Evolutionary conservation across 2,113 vertebrate genomes (phyloP).

Genomic region (Xenotilapia leptura): DNA sequence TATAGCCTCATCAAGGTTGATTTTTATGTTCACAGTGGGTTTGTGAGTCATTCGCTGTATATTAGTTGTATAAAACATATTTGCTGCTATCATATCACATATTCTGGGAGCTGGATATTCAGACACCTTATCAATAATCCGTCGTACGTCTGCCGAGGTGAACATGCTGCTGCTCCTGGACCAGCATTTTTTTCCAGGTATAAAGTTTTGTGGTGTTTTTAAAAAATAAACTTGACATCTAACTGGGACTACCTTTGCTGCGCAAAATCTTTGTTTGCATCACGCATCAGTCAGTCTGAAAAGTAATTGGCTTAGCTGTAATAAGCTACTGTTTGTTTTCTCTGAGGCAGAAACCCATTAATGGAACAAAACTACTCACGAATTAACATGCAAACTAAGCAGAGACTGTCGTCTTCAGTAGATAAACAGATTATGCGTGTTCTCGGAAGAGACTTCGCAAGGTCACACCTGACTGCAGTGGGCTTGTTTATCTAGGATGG

Average conservation of each 20-base stretch:
- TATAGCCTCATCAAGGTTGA: neutral
- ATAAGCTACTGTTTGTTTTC: neutral
- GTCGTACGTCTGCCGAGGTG: rapidly evolving
- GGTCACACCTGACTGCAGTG: neutral
- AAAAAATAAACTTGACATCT: neutral
- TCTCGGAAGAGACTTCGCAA: neutral
- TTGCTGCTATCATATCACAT: neutral
- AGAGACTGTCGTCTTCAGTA: neutral
- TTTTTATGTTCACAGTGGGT: neutral
- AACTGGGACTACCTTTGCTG: neutral
- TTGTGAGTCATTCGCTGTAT: neutral
- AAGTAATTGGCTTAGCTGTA: neutral
- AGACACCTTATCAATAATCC: neutral
- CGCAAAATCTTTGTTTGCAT: neutral
- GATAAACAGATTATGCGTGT: neutral
- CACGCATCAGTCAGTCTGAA: neutral
- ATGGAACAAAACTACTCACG: neutral
- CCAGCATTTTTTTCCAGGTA: neutral
- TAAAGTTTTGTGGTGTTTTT: neutral
- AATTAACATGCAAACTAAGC: neutral
- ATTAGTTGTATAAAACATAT: neutral
- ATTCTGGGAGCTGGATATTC: neutral
- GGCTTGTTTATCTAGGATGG: neutral
- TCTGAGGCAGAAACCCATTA: neutral
- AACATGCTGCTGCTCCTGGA: neutral